These are phyloP conservation scores for Synergus umbraculus DNA, from an alignment of 2,888 invertebrate genomes.

Conservation along the genomic window DNA sequence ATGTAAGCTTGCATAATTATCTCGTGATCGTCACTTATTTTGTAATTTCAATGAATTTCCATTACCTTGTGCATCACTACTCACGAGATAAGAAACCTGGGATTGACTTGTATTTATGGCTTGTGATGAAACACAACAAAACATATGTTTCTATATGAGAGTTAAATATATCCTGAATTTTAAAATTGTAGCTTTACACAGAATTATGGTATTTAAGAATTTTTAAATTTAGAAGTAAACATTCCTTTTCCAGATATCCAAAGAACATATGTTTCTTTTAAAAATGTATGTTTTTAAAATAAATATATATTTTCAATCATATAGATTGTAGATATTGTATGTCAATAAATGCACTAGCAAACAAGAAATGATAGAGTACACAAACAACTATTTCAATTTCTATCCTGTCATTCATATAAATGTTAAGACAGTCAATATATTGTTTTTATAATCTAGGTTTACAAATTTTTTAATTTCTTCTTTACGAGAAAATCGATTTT, in stretches of 20 bases:
- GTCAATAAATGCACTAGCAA: too few species aligned
- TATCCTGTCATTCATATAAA: too few species aligned
- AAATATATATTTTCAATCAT: too few species aligned
- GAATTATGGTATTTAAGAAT: background rate
- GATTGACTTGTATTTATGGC: constrained; percentile 19
- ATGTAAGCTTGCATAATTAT: constrained; percentile 23
- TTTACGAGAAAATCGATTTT: background rate
- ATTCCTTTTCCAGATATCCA: background rate
- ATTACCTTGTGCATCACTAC: background rate
- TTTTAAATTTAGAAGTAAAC: background rate
- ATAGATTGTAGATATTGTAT: too few species aligned
- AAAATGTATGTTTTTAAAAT: too few species aligned
- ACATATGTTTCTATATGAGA: background rate
- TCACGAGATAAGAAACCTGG: constrained; percentile 1
- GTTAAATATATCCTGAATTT: constrained; percentile 9
- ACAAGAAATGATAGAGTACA: too few species aligned
- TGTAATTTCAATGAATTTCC: constrained; percentile 10
- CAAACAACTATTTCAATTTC: too few species aligned
- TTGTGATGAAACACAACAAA: constrained; percentile 17
- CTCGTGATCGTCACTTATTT: constrained; percentile 6
- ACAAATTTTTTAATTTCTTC: background rate
- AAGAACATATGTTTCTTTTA: too few species aligned
- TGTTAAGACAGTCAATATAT: too few species aligned
- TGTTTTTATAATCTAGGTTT: background rate
- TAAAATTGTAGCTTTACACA: background rate